Conservation (phyloP, 2,113 vertebrate species). For the Clarias gariepinus region DNA sequence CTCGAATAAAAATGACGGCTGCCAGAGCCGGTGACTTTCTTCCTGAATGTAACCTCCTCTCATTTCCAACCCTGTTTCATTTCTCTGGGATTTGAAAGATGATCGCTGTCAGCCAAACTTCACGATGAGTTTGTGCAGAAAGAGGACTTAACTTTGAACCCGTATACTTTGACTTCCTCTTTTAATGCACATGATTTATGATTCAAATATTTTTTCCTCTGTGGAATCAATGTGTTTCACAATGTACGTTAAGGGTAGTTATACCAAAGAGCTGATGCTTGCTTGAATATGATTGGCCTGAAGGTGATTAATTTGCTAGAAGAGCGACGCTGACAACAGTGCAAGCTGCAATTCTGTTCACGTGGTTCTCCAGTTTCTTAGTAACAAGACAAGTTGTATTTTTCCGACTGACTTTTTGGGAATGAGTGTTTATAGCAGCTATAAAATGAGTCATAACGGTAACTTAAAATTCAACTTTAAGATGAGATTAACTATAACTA, state of each 20-base stretch:
- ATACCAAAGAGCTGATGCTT: neutral
- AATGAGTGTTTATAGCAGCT: neutral
- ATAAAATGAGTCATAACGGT: neutral
- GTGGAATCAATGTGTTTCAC: neutral
- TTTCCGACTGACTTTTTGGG: neutral
- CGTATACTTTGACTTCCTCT: constrained; percentile 1
- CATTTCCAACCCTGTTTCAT: constrained; percentile 50
- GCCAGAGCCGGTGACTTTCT: constrained; percentile 46
- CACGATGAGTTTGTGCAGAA: neutral
- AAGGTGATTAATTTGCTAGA: neutral
- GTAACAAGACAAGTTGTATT: neutral
- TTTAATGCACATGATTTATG: constrained; percentile 24
- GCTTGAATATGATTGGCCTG: neutral
- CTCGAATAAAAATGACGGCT: constrained; percentile 46
- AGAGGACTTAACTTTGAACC: constrained; percentile 14
- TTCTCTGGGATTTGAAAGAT: constrained; percentile 56
- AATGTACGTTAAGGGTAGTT: neutral
- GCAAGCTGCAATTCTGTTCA: neutral
- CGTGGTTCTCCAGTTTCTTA: neutral
- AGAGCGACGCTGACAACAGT: neutral
- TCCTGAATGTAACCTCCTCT: constrained; percentile 42
- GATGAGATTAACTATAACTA: neutral
- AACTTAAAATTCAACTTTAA: neutral
- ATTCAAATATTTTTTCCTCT: neutral
- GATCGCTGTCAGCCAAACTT: constrained; percentile 36